phyloP scores from a whole-genome alignment of 2,888 invertebrate species.

The Folsomia candida region DNA sequence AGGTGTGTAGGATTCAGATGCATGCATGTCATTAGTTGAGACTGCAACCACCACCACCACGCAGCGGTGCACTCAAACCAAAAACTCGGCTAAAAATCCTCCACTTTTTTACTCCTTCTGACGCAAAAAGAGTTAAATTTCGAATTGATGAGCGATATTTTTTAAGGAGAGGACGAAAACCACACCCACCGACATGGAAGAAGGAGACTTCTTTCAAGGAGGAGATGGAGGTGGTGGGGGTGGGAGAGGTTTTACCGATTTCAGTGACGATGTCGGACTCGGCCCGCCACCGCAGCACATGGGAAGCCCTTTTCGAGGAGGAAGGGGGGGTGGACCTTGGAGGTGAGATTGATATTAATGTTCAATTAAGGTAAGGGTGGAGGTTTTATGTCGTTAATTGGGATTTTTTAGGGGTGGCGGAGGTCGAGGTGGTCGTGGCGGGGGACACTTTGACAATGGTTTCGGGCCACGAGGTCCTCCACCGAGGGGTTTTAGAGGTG shows the following conservation, averaged over 20 bases:
- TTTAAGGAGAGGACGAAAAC: too few relatives aligned
- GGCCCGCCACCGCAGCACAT: conserved; percentile 28
- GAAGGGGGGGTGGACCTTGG: conserved; percentile 33
- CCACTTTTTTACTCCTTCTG: too few relatives aligned
- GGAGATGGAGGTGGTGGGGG: neutral
- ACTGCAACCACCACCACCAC: too few relatives aligned
- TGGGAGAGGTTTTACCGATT: neutral
- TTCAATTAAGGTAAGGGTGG: conserved; percentile 21
- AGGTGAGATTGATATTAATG: conserved; percentile 30
- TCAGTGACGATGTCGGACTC: neutral
- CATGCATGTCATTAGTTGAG: too few relatives aligned
- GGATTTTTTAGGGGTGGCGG: conserved; percentile 2
- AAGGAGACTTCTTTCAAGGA: neutral
- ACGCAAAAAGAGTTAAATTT: too few relatives aligned
- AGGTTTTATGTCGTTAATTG: too few relatives aligned
- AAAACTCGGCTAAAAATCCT: too few relatives aligned
- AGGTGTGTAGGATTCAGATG: too few relatives aligned
- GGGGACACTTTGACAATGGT: conserved; percentile 36
- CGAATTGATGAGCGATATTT: too few relatives aligned
- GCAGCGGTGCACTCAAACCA: too few relatives aligned
- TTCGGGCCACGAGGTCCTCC: conserved; percentile 41
- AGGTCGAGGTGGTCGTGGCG: conserved; percentile 36
- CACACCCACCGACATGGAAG: neutral
- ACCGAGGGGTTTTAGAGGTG: conserved; percentile 38
- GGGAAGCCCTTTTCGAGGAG: conserved; percentile 23